Percentiles rank a stretch among this genome's conserved stretches.
These are phyloP conservation scores for Moxostoma hubbsi DNA, from an alignment of 2,797 vertebrate genomes.

Conservation along the genomic window DNA sequence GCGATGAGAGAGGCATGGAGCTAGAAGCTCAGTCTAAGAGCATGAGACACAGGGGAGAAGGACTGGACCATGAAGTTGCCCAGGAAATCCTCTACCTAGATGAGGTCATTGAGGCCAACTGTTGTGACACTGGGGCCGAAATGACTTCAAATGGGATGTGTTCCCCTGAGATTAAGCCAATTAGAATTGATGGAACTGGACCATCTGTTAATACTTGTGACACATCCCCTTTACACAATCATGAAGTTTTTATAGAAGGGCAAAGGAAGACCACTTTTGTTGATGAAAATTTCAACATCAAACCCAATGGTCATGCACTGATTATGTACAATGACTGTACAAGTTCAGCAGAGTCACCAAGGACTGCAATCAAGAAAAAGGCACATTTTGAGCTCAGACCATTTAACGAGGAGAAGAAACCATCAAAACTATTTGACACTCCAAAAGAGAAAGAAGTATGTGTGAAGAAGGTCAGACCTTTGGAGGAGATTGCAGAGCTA, in stretches of 20 bases:
- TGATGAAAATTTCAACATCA: conserved; percentile 61
- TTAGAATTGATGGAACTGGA: conserved; percentile 70
- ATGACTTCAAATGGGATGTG: conserved; percentile 84
- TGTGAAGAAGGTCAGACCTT: conserved; percentile 87
- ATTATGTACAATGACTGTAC: conserved; percentile 65
- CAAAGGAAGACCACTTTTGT: conserved; percentile 69
- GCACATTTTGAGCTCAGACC: conserved; percentile 93
- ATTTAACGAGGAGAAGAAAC: conserved; percentile 93
- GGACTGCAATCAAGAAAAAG: conserved; percentile 81
- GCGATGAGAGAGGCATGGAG: conserved; percentile 86
- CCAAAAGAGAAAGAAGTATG: conserved; percentile 84
- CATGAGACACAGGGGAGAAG: conserved; percentile 79
- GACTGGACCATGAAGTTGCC: conserved; percentile 87
- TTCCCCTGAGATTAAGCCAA: conserved; percentile 70
- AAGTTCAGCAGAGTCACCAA: conserved; percentile 71
- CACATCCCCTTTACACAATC: conserved; percentile 64
- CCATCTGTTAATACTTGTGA: conserved; percentile 70
- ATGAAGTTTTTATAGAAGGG: conserved; percentile 64
- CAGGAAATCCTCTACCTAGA: conserved; percentile 95
- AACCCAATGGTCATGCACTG: conserved; percentile 73
- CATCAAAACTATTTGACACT: conserved; percentile 89
- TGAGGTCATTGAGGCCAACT: conserved; percentile 92
- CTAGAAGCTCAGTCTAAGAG: conserved; percentile 85
- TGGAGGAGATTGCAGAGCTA: conserved; percentile 92
- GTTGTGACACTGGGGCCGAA: conserved; percentile 81